A percentile compares a stretch with the other conserved stretches of the same genome.
These are phyloP conservation scores for Harpalus rufipes DNA, from an alignment of 2,888 invertebrate species.

Conservation along the genomic window DNA sequence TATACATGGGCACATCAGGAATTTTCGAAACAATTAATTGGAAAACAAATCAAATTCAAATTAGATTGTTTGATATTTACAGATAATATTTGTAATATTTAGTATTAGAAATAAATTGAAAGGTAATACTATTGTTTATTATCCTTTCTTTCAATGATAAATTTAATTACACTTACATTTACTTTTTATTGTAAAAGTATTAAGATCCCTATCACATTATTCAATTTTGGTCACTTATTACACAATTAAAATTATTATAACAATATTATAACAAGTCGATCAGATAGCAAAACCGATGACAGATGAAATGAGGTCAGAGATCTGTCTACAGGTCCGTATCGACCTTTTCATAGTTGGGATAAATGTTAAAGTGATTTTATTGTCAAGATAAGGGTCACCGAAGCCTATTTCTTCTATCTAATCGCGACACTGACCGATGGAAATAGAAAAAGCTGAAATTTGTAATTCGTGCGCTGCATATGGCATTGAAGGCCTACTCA, in stretches of 20 bases:
- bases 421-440: background rate
- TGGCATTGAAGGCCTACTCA: background rate
- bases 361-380: constrained; percentile 38
- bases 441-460: background rate
- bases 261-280: background rate
- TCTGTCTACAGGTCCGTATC: background rate
- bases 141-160: too few species aligned
- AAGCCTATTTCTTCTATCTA: background rate
- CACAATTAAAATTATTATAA: background rate
- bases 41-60: too few species aligned
- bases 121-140: too few species aligned
- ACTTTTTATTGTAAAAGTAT: background rate
- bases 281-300: background rate
- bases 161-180: too few species aligned
- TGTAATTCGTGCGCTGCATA: background rate
- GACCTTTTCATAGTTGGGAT: constrained; percentile 13
- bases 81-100: too few species aligned
- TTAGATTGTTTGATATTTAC: too few species aligned
- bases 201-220: background rate
- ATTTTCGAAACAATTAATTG: too few species aligned
- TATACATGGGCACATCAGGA: too few species aligned
- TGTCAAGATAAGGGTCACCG: background rate
- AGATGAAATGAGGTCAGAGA: background rate
- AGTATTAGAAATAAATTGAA: too few species aligned
- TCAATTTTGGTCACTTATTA: background rate